Conservation (phyloP, 2,113 vertebrate species). For the Hyla sarda region DNA sequence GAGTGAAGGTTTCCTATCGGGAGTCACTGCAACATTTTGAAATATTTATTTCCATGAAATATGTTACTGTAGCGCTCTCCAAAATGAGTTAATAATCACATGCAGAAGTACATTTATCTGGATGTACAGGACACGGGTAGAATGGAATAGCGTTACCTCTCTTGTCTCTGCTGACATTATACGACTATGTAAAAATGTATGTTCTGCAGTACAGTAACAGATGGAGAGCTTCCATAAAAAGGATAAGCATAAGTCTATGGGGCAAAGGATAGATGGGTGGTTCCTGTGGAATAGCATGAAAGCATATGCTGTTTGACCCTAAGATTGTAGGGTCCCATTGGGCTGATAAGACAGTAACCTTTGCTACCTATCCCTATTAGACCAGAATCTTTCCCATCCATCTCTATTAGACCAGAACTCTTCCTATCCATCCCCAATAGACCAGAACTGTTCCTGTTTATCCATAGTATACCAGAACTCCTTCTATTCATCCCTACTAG, state of each 20-base stretch:
- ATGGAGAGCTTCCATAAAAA: neutral
- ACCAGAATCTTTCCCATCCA: neutral
- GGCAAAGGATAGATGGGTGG: neutral
- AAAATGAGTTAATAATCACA: slow-evolving; percentile 33
- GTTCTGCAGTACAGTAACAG: neutral
- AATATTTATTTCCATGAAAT: slow-evolving; percentile 36
- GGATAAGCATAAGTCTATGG: neutral
- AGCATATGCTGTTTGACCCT: neutral
- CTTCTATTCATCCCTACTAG: neutral
- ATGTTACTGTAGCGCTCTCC: slow-evolving; percentile 22
- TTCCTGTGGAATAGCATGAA: neutral
- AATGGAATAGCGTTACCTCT: neutral
- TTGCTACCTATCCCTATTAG: neutral
- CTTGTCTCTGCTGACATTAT: neutral
- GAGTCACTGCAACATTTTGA: slow-evolving; percentile 41
- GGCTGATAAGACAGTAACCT: neutral
- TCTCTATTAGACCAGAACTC: neutral
- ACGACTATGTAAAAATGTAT: neutral
- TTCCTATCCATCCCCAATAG: neutral
- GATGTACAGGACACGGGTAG: neutral
- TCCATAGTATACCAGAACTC: neutral
- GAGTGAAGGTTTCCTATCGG: slow-evolving; percentile 31
- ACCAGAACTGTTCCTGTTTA: neutral
- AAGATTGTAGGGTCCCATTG: neutral
- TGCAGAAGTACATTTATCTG: slow-evolving; percentile 3